A percentile compares a stretch with the other conserved stretches of the same genome.
Evolutionary conservation across 2,113 vertebrate genomes (phyloP).

Genomic region (Megalops atlanticus): DNA sequence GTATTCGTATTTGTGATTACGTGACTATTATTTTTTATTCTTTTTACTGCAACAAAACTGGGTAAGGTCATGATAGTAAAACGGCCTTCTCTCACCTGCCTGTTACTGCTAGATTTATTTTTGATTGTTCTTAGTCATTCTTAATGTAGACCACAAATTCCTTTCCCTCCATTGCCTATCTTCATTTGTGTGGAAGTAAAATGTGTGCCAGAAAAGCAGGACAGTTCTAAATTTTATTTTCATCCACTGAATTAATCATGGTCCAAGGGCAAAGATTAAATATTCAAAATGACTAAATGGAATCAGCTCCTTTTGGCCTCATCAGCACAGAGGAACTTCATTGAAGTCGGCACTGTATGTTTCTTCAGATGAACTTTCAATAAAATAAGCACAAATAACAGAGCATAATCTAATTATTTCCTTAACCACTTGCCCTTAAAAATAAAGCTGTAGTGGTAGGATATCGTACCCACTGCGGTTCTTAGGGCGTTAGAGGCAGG

Average conservation of each 20-base stretch:
- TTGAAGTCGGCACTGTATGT: background rate
- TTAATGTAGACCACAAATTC: too few species aligned
- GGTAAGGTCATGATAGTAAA: background rate
- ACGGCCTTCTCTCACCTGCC: background rate
- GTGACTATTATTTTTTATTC: background rate
- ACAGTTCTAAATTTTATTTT: slow-evolving; percentile 2
- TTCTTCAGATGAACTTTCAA: background rate
- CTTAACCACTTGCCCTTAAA: background rate
- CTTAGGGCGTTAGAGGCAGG: background rate
- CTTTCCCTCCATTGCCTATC: background rate
- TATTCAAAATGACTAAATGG: background rate
- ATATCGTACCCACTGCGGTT: background rate
- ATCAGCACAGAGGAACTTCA: background rate
- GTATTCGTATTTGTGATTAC: background rate
- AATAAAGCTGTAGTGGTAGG: background rate
- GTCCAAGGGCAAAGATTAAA: background rate
- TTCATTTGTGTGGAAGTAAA: background rate
- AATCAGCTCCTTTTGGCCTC: background rate
- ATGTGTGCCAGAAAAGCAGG: background rate
- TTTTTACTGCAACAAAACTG: background rate
- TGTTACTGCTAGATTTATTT: background rate
- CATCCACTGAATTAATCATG: slow-evolving; percentile 2
- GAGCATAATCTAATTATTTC: background rate
- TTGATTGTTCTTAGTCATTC: background rate
- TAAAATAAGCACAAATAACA: background rate